A percentile compares a stretch with the other conserved stretches of the same genome.
phyloP scores from a whole-genome alignment of 64 coral and sea anemone species.

The Catalaphyllia jardinei region DNA sequence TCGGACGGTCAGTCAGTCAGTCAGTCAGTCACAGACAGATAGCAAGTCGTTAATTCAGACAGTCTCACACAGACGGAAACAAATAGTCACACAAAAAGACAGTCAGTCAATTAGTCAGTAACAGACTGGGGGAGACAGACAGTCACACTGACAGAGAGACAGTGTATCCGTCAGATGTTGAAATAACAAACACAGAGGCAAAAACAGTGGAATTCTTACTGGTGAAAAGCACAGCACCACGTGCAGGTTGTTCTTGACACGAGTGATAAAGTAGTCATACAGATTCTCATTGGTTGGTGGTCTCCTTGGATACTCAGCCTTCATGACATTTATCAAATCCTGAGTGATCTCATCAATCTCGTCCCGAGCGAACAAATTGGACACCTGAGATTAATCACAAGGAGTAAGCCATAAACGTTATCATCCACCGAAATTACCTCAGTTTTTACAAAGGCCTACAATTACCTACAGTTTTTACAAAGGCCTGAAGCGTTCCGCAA shows the following conservation, averaged over 20 bases:
- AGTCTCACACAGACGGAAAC: not conserved
- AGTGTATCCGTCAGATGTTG: not conserved
- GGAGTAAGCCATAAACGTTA: not conserved
- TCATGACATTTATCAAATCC: constrained; percentile 90
- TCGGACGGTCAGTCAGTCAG: not conserved
- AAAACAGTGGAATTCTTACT: constrained; percentile 45
- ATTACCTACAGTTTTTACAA: too few species aligned
- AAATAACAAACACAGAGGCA: not conserved
- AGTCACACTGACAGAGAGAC: not conserved
- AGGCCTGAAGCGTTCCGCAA: too few species aligned
- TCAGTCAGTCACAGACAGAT: not conserved
- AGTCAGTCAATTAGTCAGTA: not conserved
- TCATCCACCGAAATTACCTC: too few species aligned
- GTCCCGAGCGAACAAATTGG: constrained; percentile 95
- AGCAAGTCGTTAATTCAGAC: not conserved
- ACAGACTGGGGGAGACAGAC: not conserved
- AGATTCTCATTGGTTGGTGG: constrained; percentile 99
- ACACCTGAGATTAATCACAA: constrained; percentile 56
- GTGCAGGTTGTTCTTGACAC: constrained; percentile 98
- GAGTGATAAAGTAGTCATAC: constrained; percentile 96
- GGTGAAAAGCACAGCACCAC: constrained; percentile 98
- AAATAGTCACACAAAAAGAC: not conserved
- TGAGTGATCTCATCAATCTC: constrained; percentile 98
- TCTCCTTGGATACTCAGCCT: constrained; percentile 84
- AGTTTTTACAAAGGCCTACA: too few species aligned